Percentiles rank a stretch among this genome's conserved stretches.
Conservation (phyloP, 2,113 vertebrate genomes). For the Zosterops hypoxanthus region DNA sequence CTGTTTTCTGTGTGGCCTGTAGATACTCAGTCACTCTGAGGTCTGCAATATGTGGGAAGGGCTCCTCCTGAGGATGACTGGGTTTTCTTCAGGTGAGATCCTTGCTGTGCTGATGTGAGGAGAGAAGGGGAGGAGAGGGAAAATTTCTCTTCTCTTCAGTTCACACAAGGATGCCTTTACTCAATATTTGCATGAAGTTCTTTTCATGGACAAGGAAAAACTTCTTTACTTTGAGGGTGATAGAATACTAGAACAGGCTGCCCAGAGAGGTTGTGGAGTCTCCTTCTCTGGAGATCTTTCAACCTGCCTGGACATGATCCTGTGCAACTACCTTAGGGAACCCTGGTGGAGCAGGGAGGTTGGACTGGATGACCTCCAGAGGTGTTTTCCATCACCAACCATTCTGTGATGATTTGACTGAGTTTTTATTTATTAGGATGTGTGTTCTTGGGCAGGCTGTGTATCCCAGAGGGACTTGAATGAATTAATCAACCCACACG, state of each 20-base stretch:
- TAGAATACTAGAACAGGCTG: neutral
- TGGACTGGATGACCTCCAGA: neutral
- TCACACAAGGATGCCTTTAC: neutral
- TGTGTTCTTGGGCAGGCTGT: neutral
- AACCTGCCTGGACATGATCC: neutral
- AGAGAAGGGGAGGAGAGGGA: neutral
- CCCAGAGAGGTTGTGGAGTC: neutral
- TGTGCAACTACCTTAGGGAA: neutral
- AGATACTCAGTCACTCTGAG: neutral
- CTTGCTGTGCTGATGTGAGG: fast-evolving
- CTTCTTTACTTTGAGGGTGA: neutral
- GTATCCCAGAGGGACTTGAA: neutral
- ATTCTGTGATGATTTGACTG: neutral
- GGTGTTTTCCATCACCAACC: neutral
- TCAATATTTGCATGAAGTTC: neutral
- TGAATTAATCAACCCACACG: constrained; percentile 16
- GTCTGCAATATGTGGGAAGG: neutral
- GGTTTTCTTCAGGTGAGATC: neutral
- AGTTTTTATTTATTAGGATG: constrained; percentile 21
- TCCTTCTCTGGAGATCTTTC: neutral
- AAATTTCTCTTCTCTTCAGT: neutral
- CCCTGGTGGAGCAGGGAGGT: neutral
- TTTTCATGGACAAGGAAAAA: neutral
- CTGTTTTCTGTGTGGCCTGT: neutral
- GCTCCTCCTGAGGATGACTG: too few relatives aligned